Conservation (phyloP, 2,888 invertebrate species). For the Disparrhopalites patrizii region DNA sequence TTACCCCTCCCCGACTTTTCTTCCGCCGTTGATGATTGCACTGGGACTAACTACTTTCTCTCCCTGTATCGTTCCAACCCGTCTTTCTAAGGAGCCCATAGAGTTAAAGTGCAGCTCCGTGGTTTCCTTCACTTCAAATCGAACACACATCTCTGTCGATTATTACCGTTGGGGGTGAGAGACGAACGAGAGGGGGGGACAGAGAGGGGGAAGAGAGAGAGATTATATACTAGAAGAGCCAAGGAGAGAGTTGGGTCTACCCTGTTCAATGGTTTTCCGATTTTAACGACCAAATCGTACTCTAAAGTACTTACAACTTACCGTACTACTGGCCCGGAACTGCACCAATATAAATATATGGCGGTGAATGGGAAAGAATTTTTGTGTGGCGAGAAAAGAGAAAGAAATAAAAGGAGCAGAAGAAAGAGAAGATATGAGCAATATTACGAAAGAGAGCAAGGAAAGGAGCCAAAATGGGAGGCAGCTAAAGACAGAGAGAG, state of each 20-base stretch:
- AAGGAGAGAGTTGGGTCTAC: background rate
- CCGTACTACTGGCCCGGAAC: too few relatives aligned
- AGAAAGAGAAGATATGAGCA: background rate
- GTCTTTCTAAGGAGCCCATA: too few relatives aligned
- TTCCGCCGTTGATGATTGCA: too few relatives aligned
- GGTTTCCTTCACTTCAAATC: slow-evolving; percentile 17
- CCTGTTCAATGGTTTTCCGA: slow-evolving; percentile 24
- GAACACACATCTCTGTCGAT: slow-evolving; percentile 24
- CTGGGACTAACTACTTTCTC: too few relatives aligned
- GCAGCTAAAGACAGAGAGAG: too few relatives aligned
- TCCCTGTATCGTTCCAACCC: too few relatives aligned
- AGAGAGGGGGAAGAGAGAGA: too few relatives aligned
- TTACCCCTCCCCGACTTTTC: too few relatives aligned
- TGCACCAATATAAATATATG: background rate
- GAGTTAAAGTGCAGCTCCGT: too few relatives aligned
- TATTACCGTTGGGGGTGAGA: slow-evolving; percentile 2
- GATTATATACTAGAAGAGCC: too few relatives aligned
- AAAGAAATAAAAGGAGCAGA: background rate
- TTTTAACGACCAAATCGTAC: slow-evolving; percentile 23
- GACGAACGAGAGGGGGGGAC: too few relatives aligned
- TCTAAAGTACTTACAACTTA: slow-evolving; percentile 6
- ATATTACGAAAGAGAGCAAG: background rate
- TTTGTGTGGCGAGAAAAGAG: background rate
- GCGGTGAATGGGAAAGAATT: background rate
- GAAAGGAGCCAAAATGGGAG: too few relatives aligned